phyloP scores from a whole-genome alignment of 2,113 vertebrate species.

The Candoia aspera region DNA sequence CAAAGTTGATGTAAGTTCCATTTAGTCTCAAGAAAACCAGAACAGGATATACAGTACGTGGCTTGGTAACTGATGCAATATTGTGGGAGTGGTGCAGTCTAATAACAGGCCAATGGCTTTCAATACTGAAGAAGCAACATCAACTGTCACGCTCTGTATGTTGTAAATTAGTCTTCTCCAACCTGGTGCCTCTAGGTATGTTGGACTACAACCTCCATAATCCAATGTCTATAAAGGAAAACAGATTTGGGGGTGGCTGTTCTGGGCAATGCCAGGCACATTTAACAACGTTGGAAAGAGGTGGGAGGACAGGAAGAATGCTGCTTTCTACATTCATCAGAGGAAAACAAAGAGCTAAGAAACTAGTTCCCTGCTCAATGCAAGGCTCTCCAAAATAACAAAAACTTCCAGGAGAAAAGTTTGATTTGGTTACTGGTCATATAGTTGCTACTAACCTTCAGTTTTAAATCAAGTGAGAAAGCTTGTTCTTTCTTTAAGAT shows the following conservation, averaged over 20 bases:
- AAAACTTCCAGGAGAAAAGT: background rate
- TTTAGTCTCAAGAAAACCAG: background rate
- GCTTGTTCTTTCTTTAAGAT: background rate
- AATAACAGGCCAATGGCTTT: background rate
- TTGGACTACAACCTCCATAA: background rate
- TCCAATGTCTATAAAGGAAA: background rate
- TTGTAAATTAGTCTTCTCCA: background rate
- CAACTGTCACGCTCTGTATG: background rate
- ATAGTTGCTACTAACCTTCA: background rate
- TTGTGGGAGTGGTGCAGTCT: background rate
- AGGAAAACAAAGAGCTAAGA: background rate
- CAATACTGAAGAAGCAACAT: background rate
- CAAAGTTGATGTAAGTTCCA: background rate
- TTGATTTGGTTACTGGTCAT: background rate
- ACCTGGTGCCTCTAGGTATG: background rate
- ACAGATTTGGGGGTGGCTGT: background rate
- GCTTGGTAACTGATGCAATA: conserved; percentile 2
- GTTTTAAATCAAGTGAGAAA: background rate
- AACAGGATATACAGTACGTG: background rate
- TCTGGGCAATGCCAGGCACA: background rate
- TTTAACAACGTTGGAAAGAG: background rate
- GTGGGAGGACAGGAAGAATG: background rate
- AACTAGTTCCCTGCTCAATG: background rate
- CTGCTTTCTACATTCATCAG: background rate
- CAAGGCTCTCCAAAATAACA: background rate